Evolutionary conservation across 2,888 invertebrate species (phyloP).

Genomic region (Rosalia funebris): DNA sequence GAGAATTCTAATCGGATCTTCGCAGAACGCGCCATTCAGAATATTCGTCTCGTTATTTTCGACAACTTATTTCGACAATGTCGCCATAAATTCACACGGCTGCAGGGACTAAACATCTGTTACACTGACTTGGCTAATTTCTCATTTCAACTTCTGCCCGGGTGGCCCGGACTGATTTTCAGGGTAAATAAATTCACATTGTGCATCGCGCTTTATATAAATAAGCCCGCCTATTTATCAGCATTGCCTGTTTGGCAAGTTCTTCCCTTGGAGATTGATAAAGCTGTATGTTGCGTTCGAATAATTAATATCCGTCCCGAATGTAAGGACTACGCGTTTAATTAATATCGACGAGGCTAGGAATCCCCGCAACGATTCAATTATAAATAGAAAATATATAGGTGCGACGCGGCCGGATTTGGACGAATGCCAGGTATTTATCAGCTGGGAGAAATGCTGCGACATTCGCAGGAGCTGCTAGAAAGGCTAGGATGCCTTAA

Average conservation of each 20-base stretch:
- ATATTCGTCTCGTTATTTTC: constrained; percentile 35
- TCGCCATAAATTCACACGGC: constrained; percentile 41
- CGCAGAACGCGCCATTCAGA: constrained; percentile 11
- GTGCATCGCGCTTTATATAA: constrained; percentile 41
- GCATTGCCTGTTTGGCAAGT: constrained; percentile 42
- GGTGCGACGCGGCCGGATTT: background rate
- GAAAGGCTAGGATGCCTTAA: background rate
- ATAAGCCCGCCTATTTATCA: constrained; percentile 31
- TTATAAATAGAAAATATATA: constrained; percentile 19
- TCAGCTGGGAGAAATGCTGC: background rate
- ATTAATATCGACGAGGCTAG: constrained; percentile 3
- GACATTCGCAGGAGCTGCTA: background rate
- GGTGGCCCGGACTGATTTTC: constrained; percentile 53
- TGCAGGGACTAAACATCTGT: constrained; percentile 52
- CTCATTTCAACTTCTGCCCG: constrained; percentile 53
- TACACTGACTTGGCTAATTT: constrained; percentile 58
- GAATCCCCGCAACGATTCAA: background rate
- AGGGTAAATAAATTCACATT: constrained; percentile 54
- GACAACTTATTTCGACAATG: constrained; percentile 39
- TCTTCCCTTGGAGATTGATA: constrained; percentile 19
- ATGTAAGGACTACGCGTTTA: constrained; percentile 10
- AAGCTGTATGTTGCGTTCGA: constrained; percentile 10
- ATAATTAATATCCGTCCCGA: constrained; percentile 14
- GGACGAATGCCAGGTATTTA: constrained; percentile 6
- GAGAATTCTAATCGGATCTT: constrained; percentile 17